Evolutionary conservation across 2,888 invertebrate genomes (phyloP).

Genomic region (Heteropelma amictum): DNA sequence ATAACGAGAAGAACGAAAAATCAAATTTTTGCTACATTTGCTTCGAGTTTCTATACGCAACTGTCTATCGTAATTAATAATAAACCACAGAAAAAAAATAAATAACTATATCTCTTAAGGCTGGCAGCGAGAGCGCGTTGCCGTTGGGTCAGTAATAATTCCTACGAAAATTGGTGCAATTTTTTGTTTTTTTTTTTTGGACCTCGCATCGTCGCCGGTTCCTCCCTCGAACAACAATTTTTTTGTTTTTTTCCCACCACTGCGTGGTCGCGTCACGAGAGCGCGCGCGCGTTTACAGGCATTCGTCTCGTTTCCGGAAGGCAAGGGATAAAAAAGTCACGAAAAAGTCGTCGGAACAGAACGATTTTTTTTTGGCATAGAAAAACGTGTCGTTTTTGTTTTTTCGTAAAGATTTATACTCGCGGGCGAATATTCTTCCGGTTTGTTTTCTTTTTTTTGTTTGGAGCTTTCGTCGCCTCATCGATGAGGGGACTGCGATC

Average conservation of each 20-base stretch:
- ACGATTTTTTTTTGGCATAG: too few species aligned
- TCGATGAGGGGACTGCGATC: too few species aligned
- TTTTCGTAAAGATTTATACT: too few species aligned
- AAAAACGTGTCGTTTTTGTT: too few species aligned
- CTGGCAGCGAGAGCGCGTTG: slow-evolving; percentile 36
- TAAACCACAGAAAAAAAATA: slow-evolving; percentile 6
- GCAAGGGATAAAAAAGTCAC: too few species aligned
- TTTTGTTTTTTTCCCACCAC: neutral
- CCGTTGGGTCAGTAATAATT: slow-evolving; percentile 55
- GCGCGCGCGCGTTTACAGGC: too few species aligned
- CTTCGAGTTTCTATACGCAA: slow-evolving; percentile 44
- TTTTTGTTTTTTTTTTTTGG: slow-evolving; percentile 54
- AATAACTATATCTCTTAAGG: slow-evolving; percentile 32
- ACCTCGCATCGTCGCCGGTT: neutral
- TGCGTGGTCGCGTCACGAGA: too few species aligned
- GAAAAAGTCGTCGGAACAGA: too few species aligned
- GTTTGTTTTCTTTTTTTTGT: slow-evolving; percentile 14
- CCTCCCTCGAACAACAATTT: neutral
- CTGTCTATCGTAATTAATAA: slow-evolving; percentile 42
- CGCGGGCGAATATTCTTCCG: slow-evolving; percentile 38
- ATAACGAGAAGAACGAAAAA: slow-evolving; percentile 34
- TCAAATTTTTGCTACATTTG: slow-evolving; percentile 46
- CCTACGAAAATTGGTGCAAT: slow-evolving; percentile 58
- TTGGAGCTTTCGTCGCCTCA: neutral
- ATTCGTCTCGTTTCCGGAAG: too few species aligned